phyloP scores from a whole-genome alignment of 1,140 invertebrate species.

The Leptopilina boulardi region DNA sequence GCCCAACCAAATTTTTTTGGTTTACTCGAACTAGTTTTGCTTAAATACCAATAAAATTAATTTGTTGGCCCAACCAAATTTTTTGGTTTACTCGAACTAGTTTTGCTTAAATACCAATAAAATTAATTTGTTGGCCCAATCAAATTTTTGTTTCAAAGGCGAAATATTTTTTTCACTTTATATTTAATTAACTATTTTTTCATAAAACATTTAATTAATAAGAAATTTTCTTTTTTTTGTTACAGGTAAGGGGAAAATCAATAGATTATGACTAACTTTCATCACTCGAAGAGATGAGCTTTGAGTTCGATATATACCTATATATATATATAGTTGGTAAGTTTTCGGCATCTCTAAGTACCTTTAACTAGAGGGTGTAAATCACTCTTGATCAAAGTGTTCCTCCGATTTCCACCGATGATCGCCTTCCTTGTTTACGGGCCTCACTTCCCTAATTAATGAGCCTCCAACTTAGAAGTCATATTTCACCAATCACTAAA shows the following conservation, averaged over 20 bases:
- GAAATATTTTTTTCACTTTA: too few relatives aligned
- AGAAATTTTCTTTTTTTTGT: constrained; percentile 47
- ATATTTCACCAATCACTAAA: constrained; percentile 47
- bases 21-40: too few relatives aligned
- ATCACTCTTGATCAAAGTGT: constrained; percentile 54
- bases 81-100: too few relatives aligned
- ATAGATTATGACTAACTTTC: constrained; percentile 49
- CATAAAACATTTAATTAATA: too few relatives aligned
- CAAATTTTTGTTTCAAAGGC: too few relatives aligned
- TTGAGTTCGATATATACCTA: constrained; percentile 16
- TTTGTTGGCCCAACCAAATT: too few relatives aligned
- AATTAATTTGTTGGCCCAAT: too few relatives aligned
- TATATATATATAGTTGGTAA: constrained; percentile 40
- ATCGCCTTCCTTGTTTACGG: constrained; percentile 56
- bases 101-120: too few relatives aligned
- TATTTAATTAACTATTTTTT: too few relatives aligned
- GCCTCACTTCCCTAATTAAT: constrained; percentile 56
- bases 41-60: too few relatives aligned
- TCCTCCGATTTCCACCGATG: constrained; percentile 57
- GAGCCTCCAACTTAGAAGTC: constrained; percentile 51
- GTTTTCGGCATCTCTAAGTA: constrained; percentile 54
- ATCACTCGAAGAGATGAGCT: background rate
- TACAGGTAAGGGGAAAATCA: constrained; percentile 58
- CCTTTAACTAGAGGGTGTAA: constrained; percentile 53
- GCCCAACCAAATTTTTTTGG: too few relatives aligned